Percentiles rank a stretch among this genome's conserved stretches.
Evolutionary conservation across 2,797 vertebrate genomes (phyloP).

Genomic region (Lepilemur septentrionalis): DNA sequence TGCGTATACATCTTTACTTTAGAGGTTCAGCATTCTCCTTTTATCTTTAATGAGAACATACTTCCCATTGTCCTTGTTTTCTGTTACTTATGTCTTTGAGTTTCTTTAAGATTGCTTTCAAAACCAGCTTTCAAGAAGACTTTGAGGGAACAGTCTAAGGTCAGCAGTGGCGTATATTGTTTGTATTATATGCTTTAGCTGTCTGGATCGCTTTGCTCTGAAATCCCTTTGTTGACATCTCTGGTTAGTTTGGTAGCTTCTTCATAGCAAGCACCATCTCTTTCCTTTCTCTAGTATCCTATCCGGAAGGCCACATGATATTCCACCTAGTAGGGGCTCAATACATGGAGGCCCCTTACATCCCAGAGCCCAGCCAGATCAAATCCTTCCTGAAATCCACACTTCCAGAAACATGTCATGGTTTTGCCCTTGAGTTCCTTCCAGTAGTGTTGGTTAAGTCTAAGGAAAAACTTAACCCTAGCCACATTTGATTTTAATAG

Average conservation of each 20-base stretch:
- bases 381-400: background rate
- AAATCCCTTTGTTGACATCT: background rate
- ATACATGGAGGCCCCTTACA: background rate
- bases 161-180: too few relatives aligned
- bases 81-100: background rate
- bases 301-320: background rate
- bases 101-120: background rate
- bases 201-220: background rate
- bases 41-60: background rate
- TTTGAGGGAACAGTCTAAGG: background rate
- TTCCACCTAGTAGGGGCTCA: background rate
- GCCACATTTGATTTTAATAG: background rate
- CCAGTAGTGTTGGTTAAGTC: background rate
- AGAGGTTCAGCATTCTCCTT: background rate
- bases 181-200: background rate
- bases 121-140: background rate
- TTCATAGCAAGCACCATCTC: background rate
- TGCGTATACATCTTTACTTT: fast-evolving
- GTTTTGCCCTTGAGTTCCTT: background rate
- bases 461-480: background rate
- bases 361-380: background rate
- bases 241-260: background rate
- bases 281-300: background rate
- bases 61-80: background rate
- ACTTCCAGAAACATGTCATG: background rate